Base-by-base conservation (phyloP, 2,797 vertebrate species). In the Chromobotia macracanthus region DNA sequence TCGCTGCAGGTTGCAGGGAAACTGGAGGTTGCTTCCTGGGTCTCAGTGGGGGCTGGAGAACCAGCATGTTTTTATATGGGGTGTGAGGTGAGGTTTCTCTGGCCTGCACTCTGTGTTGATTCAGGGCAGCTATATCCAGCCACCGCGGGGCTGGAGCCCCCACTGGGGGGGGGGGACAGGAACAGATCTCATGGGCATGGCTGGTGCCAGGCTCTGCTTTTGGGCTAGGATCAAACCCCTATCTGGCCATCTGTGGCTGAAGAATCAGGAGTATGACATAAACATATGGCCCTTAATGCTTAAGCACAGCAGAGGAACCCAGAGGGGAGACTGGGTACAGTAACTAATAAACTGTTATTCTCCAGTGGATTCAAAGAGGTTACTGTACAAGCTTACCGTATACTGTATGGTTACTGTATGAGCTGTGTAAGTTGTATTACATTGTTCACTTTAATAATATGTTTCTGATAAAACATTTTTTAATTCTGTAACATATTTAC, bases 211-310 rank as follows among this genome's bases (percentile, higher is more conserved):
- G 69, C 61, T 77, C 69, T n/a, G 74, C 68, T 79, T 64, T 75
- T 86, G 83, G 77, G 71, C 75, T 71, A 55, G 58, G 25, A 73
- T 79, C 81, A 79, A 81, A 81, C 80, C 76, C 23, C 66, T 61
- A 74, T 84, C 75, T 68, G 82, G 74, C 85, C 84, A 85, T 85
- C 84, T 86, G 84, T 80, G 41, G 63, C 58, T 50, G 18, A n/a
- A 68, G 35, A 60, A 77, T 70, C 72, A 70, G 64, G 75, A 76
- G 46, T 63, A 56, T 70, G 75, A 72, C 48, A 79, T 63, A 56
- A 69, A 63, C 70, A 81, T 63, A 74, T 80, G 69, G 71, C 61
- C n/a, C 51, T 64, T 66, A 76, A 80, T 68, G 23, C 31, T 58
- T 56, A 51, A 11, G 77, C n/a, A 67, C 21, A 67, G 41, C 61